Evolutionary conservation across 2,113 vertebrate species (phyloP), one percentile per base, ranked within the genome.

Genomic region (Bucco capensis): DNA sequence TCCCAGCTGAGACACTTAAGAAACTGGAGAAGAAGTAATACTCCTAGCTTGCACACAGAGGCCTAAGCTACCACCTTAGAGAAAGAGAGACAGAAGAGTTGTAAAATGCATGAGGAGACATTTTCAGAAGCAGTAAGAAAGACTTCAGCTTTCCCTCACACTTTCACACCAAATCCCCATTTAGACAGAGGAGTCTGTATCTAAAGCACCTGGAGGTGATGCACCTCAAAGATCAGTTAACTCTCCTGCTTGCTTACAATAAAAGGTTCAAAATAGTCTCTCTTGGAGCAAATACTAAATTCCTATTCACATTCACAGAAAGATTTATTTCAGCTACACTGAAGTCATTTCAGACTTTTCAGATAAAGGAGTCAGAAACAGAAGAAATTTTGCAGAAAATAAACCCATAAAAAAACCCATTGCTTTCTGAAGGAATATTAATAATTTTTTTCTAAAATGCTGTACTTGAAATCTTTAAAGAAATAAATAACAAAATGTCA

Each of bases 21-120:
- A n/a, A 57, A 33, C 27, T 18, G 51, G 25, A 10, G 17, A 50
- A 86, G 8, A 15, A 38, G 30, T 4, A 42, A 37, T 10, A 12
- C 22, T 27, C 16, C 18, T 5, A n/a, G 11, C 19, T 24, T n/a
- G 16, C 9, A 37, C 0, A 0, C 15, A 53, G 28, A 31, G 8
- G 9, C n/a, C n/a, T 58, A 40, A 73, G 27, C 6, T 57, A 33
- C 9, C 19, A 37, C 13, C 33, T 31, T 44, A 15, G 15, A 51
- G 28, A 62, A 47, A 67, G 8, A 4, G 6, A 14, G 21, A 50
- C 15, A 19, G 11, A 78, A 40, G 4, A 40, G 22, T 12, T 27
- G 3, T 60, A 80, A 23, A 24, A 57, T 19, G 6, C 17, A 23
- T 4, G 23, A 28, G 0, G 5, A 22, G 19, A 14, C 21, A 21